These are phyloP conservation scores for Sturnira hondurensis DNA, from an alignment of 2,113 vertebrate species.

Conservation along the genomic window DNA sequence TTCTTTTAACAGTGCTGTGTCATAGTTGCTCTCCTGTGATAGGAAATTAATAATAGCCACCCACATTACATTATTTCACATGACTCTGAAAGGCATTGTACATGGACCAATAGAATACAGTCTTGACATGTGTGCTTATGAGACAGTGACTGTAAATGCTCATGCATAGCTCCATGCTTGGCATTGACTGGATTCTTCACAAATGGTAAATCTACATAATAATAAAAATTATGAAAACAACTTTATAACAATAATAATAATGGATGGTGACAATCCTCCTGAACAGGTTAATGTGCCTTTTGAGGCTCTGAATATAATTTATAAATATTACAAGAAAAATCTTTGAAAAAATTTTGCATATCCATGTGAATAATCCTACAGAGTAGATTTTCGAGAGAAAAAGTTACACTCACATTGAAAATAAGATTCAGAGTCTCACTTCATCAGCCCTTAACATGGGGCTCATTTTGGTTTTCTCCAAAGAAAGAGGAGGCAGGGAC, in stretches of 20 bases:
- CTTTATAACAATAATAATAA: not conserved
- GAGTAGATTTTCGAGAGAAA: not conserved
- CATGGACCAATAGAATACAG: not conserved
- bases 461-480: constrained; percentile 34
- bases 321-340: not conserved
- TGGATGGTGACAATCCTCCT: not conserved
- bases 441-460: not conserved
- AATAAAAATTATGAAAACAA: not conserved
- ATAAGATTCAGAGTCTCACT: constrained; percentile 9
- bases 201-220: not conserved
- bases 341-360: not conserved
- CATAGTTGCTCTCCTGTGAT: not conserved
- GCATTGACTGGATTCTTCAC: not conserved
- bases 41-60: not conserved
- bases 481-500: not conserved
- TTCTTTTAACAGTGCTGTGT: not conserved
- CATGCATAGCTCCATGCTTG: not conserved
- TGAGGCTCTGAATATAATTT: not conserved
- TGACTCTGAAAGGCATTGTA: not conserved
- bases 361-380: not conserved
- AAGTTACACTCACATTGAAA: not conserved
- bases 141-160: not conserved
- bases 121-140: not conserved
- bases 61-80: not conserved
- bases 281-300: not conserved